phyloP scores from a whole-genome alignment of 2,888 invertebrate genomes.

The Lampropteryx suffumata region DNA sequence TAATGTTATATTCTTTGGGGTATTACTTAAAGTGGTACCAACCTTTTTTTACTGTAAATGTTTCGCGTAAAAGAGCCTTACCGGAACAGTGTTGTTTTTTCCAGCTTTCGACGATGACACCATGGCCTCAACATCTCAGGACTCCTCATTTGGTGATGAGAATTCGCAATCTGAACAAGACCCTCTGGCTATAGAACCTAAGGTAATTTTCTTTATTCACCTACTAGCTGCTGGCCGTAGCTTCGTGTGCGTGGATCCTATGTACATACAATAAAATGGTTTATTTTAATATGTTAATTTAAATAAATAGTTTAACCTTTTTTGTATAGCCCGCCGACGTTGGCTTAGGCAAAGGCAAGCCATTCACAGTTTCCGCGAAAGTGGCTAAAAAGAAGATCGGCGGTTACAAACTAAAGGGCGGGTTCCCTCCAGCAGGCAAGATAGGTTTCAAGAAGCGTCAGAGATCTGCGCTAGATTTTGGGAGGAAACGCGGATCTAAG shows the following conservation, averaged over 20 bases:
- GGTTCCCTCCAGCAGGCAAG: constrained; percentile 84
- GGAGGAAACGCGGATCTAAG: constrained; percentile 92
- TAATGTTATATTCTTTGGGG: too few species aligned
- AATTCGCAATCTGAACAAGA: constrained; percentile 70
- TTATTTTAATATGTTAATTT: too few species aligned
- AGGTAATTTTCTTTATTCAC: constrained; percentile 47
- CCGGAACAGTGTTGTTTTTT: constrained; percentile 24
- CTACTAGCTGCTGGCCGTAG: too few species aligned
- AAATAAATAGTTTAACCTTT: background rate
- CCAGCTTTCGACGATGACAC: constrained; percentile 87
- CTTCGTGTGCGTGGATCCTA: too few species aligned
- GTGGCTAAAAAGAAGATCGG: constrained; percentile 91
- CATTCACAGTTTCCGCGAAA: constrained; percentile 87
- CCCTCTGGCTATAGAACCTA: constrained; percentile 75
- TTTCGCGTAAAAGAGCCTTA: constrained; percentile 19
- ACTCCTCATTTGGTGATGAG: constrained; percentile 83
- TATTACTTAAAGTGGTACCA: too few species aligned
- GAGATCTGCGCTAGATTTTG: constrained; percentile 87
- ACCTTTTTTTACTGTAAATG: background rate
- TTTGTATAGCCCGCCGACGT: constrained; percentile 69
- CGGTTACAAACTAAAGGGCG: constrained; percentile 86
- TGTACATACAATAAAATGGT: too few species aligned
- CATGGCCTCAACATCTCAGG: constrained; percentile 85
- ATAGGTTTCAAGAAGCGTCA: constrained; percentile 89
- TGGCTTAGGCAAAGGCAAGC: constrained; percentile 91